Base-by-base conservation (phyloP, 2,797 vertebrate species). In the Sebastes paucispinis region DNA sequence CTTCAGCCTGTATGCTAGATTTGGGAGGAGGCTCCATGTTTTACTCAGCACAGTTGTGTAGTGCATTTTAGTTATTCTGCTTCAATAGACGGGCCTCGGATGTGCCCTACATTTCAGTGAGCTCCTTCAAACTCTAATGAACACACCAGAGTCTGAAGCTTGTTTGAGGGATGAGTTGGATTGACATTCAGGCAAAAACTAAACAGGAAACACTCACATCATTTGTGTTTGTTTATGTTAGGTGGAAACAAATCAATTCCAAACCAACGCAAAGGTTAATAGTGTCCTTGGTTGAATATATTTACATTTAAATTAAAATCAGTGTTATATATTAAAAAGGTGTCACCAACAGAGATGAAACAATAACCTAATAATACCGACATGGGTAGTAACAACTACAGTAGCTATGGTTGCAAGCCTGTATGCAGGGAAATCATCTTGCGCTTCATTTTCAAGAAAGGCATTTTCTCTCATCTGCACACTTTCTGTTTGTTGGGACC, bases 101-200 rank as follows among this genome's bases (percentile, higher is more conserved):
- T 70, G 67, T 87, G 72, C 67, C 69, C 66, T 29, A 68, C 63
- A 70, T 80, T 63, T 64, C 34, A 64, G 20, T 20, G 50, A 71
- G 32, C 24, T 69, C 27, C 16, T 60, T 8, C 59, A 72, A 63
- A 60, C 25, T 27, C 5, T 20, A 57, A 65, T 12, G 1, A 82
- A 79, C 14, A 34, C 6, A 59, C 4, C 9, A 29, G 8, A 11
- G 27, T 39, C 6, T 32, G 22, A 43, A 36, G 54, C 55, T 43
- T 5, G 6, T 58, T 18, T 32, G 12, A 47, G 32, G 10, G 32
- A 52, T 3, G 43, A 57, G 22, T 69, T 11, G 10, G 24, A 36
- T n/a, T 20, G 20, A 63, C 36, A 36, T 25, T 63, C 4, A 43
- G 14, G 6, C 5, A 65, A 67, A 82, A 55, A 64, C n/a, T 52